Base-by-base conservation (phyloP, 64 coral and sea anemone genomes). In the Stichodactyla helianthus region DNA sequence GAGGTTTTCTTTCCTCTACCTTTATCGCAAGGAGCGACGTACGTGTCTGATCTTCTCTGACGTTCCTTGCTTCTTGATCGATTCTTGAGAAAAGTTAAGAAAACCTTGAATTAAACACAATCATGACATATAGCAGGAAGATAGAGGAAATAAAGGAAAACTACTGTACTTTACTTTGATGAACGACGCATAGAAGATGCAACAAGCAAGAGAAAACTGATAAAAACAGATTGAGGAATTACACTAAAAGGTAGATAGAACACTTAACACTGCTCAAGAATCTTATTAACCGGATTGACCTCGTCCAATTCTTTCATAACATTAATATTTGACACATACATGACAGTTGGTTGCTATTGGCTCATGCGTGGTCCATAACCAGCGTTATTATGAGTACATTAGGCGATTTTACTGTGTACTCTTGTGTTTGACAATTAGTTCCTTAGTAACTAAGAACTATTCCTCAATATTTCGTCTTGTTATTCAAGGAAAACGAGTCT, bases 381-480 rank as follows among this genome's bases (percentile, higher is more conserved):
- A 65, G 62, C 62, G 62, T 18, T 65, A 64, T 20, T 7, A 65
- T n/a, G 12, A 65, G 35, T 65, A 60, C 5, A 13, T 60, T 17
- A 60, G 59, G 14, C 18, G 18, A 17, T 17, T 5, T 18, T n/a
- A n/a, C 62, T 23, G 7, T 10, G 62, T 65, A 16, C 7, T 27
- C 10, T 27, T 23, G 27, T 27, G 68, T 74, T 74, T 26, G 68
- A 13, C 25, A 35, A 2, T 74, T 74, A 27, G 26, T 74, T 74
- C 68, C 68, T 74, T 74, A 12, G 68, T 74, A 74, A 74, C 68
- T 74, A 74, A 31, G 8, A 31, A 74, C 23, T 74, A 74, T 74
- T 74, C 26, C 25, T 65, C 62, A 65, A 74, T 5, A 31, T 31
- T 74, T 31, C 10, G 68, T 3, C 25, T 74, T 74, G 25, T 13